These are phyloP conservation scores for Germaria angustata DNA, from an alignment of 2,888 invertebrate species.

Conservation along the genomic window DNA sequence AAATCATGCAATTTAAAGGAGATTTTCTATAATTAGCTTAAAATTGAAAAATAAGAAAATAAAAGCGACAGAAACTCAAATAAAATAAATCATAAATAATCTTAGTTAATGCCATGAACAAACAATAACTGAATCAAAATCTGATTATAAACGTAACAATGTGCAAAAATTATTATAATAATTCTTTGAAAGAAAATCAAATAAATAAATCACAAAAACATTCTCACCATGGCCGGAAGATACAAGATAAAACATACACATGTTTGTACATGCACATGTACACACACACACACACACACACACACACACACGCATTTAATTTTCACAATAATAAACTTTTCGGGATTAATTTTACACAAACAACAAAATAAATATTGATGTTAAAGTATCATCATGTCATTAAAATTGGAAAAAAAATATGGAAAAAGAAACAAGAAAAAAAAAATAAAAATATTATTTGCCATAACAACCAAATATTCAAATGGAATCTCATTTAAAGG, in stretches of 20 bases:
- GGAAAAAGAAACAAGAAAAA: background rate
- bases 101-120: background rate
- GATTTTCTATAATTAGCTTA: slow-evolving; percentile 21
- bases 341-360: slow-evolving; percentile 21
- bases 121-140: slow-evolving; percentile 18
- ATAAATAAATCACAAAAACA: slow-evolving; percentile 6
- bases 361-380: slow-evolving; percentile 35
- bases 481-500: too few relatives aligned
- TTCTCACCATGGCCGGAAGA: background rate
- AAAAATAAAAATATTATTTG: slow-evolving; percentile 44
- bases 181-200: background rate
- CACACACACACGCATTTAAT: background rate
- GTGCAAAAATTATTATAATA: slow-evolving; percentile 18
- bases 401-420: slow-evolving; percentile 27
- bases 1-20: slow-evolving; percentile 1
- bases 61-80: background rate
- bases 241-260: background rate
- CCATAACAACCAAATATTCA: slow-evolving; percentile 44
- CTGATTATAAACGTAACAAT: slow-evolving; percentile 23
- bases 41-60: background rate
- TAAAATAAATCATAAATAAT: slow-evolving; percentile 15
- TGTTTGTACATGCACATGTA: too few relatives aligned
- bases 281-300: background rate
- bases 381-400: slow-evolving; percentile 49
- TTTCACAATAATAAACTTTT: slow-evolving; percentile 11